These are phyloP conservation scores for Meandrusa payeni DNA, from an alignment of 2,888 invertebrate species.

Conservation along the genomic window DNA sequence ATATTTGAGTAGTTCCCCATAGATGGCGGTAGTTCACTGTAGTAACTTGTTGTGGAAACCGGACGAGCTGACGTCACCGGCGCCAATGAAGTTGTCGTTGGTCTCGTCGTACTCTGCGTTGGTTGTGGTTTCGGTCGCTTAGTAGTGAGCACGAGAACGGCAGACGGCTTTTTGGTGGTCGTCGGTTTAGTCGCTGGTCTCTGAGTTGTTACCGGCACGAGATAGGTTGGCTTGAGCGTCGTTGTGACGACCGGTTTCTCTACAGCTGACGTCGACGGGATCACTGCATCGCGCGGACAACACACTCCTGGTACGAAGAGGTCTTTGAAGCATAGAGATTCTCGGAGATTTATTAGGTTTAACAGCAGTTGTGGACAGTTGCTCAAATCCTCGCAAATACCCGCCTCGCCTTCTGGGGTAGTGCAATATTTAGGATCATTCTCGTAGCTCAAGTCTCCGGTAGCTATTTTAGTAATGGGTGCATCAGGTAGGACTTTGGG, in stretches of 20 bases:
- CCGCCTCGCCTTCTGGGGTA: slow-evolving; percentile 89
- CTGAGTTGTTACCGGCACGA: slow-evolving; percentile 64
- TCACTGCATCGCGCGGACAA: slow-evolving; percentile 84
- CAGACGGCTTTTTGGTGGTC: slow-evolving; percentile 53
- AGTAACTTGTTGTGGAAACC: slow-evolving; percentile 63
- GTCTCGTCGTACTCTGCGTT: slow-evolving; percentile 40
- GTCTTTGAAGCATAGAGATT: slow-evolving; percentile 94
- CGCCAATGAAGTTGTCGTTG: slow-evolving; percentile 37
- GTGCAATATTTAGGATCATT: slow-evolving; percentile 85
- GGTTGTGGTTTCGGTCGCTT: slow-evolving; percentile 51
- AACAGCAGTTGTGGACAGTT: slow-evolving; percentile 92
- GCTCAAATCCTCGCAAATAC: slow-evolving; percentile 92
- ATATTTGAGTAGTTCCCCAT: slow-evolving; percentile 72
- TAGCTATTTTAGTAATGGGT: slow-evolving; percentile 65
- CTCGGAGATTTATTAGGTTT: slow-evolving; percentile 89
- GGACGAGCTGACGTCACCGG: slow-evolving; percentile 44
- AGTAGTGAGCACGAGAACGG: slow-evolving; percentile 50
- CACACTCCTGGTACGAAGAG: slow-evolving; percentile 96
- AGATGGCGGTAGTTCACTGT: slow-evolving; percentile 62
- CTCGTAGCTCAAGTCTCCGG: slow-evolving; percentile 56
- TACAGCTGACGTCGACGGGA: slow-evolving; percentile 44
- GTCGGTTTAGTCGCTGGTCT: slow-evolving; percentile 43
- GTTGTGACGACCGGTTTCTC: slow-evolving; percentile 59
- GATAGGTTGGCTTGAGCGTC: slow-evolving; percentile 64
- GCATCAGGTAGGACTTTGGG: slow-evolving; percentile 67